Evolutionary conservation across 2,113 vertebrate species (phyloP).

Genomic region (Balaeniceps rex): DNA sequence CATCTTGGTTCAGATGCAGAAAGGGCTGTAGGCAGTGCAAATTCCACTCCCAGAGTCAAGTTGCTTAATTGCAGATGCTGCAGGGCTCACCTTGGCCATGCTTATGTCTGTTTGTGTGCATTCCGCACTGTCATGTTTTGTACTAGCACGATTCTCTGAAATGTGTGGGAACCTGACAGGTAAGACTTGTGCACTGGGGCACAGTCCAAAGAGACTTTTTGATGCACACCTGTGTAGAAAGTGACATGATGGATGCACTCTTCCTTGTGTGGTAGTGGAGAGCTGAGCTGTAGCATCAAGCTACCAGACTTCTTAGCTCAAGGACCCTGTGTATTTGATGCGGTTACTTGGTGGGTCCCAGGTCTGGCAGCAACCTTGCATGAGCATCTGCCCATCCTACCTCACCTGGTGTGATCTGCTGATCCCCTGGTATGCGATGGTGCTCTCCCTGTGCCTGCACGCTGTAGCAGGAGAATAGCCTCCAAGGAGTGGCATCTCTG

Average conservation of each 20-base stretch:
- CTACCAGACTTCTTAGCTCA: background rate
- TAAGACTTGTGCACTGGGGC: background rate
- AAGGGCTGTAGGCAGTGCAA: background rate
- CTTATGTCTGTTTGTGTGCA: background rate
- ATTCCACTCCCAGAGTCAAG: background rate
- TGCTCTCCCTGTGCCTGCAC: background rate
- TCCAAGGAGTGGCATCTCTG: background rate
- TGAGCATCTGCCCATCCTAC: background rate
- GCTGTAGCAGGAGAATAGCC: background rate
- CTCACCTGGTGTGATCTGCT: background rate
- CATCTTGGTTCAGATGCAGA: background rate
- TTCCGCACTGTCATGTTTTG: background rate
- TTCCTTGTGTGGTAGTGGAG: background rate
- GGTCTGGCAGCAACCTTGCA: background rate
- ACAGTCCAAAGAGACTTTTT: background rate
- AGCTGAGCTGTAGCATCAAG: background rate
- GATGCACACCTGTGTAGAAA: background rate
- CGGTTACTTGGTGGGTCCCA: background rate
- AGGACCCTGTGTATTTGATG: background rate
- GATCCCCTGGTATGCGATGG: fast-evolving
- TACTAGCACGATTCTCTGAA: background rate
- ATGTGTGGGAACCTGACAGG: background rate
- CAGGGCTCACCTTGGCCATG: background rate
- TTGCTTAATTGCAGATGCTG: background rate
- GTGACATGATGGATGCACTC: background rate